Evolutionary conservation across 2,888 invertebrate genomes (phyloP).

Genomic region (Orchestes rusci): DNA sequence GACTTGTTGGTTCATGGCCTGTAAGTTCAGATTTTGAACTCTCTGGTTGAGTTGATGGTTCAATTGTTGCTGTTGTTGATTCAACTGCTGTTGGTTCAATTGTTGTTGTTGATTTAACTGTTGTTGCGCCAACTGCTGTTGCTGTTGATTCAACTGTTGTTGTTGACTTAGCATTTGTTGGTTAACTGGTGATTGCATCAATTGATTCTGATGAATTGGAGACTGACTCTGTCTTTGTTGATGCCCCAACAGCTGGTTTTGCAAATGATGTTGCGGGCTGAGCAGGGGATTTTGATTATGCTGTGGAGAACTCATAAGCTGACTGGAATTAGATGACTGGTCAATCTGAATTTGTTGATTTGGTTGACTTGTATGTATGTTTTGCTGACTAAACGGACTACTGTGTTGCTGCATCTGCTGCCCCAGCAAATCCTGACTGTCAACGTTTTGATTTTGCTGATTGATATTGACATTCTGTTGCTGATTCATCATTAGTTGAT

Average conservation of each 20-base stretch:
- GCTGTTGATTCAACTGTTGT: slow-evolving; percentile 4
- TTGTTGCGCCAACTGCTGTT: slow-evolving; percentile 27
- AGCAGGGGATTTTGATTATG: slow-evolving; percentile 35
- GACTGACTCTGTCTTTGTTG: slow-evolving; percentile 4
- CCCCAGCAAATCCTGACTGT: slow-evolving; percentile 12
- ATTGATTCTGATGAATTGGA: slow-evolving; percentile 15
- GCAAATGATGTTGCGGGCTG: slow-evolving; percentile 37
- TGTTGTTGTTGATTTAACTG: slow-evolving; percentile 42
- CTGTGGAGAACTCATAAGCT: slow-evolving; percentile 28
- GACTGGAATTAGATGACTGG: slow-evolving; percentile 28
- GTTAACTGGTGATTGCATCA: too few relatives aligned
- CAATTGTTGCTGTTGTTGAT: slow-evolving; percentile 30
- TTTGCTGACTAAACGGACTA: slow-evolving; percentile 25
- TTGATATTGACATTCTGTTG: slow-evolving; percentile 22
- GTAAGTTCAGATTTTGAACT: slow-evolving; percentile 48
- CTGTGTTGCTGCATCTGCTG: slow-evolving; percentile 22
- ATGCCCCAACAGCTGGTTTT: slow-evolving; percentile 12
- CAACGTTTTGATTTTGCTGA: slow-evolving; percentile 23
- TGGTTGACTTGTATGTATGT: slow-evolving; percentile 3
- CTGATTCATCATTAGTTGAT: slow-evolving; percentile 27
- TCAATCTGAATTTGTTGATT: slow-evolving; percentile 22
- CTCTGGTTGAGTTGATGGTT: slow-evolving; percentile 30
- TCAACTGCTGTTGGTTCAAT: slow-evolving; percentile 43
- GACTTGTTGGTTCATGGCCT: too few relatives aligned
- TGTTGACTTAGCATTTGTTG: too few relatives aligned